Evolutionary conservation across 1,140 invertebrate genomes (phyloP).

Genomic region (Lepidurus couesii): DNA sequence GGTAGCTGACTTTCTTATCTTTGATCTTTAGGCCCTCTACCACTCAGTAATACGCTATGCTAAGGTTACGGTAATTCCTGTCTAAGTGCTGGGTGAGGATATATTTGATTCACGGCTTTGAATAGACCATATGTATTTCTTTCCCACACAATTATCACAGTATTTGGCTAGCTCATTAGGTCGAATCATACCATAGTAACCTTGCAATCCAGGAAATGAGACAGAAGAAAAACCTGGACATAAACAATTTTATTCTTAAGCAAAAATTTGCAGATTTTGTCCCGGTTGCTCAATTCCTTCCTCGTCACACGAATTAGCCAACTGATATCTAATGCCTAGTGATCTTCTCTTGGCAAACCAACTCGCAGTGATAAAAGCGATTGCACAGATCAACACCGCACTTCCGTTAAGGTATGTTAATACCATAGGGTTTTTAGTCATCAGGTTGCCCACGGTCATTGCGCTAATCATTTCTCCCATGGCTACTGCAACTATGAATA

Average conservation of each 20-base stretch:
- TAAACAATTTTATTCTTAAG: neutral
- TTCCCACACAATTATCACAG: neutral
- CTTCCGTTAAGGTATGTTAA: constrained; percentile 42
- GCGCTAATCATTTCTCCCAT: constrained; percentile 50
- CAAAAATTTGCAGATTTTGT: constrained; percentile 25
- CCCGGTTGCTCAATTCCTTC: constrained; percentile 34
- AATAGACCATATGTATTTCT: constrained; percentile 11
- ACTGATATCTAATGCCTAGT: constrained; percentile 38
- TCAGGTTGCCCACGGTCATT: constrained; percentile 43
- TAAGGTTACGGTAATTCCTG: constrained; percentile 14
- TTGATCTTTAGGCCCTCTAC: neutral
- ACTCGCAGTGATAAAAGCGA: constrained; percentile 34
- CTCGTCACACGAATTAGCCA: constrained; percentile 40
- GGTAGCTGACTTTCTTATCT: neutral
- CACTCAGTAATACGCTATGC: neutral
- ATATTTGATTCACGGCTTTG: neutral
- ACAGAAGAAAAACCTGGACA: neutral
- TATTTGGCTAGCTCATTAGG: neutral
- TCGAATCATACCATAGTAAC: too few species aligned
- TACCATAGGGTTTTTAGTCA: constrained; percentile 41
- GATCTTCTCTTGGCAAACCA: constrained; percentile 32
- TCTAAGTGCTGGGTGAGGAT: neutral
- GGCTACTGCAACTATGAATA: constrained; percentile 48
- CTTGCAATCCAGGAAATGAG: neutral
- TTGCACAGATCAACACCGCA: constrained; percentile 34